Conservation (phyloP, 2,888 invertebrate genomes). For the Lepetodrilus schrolli region DNA sequence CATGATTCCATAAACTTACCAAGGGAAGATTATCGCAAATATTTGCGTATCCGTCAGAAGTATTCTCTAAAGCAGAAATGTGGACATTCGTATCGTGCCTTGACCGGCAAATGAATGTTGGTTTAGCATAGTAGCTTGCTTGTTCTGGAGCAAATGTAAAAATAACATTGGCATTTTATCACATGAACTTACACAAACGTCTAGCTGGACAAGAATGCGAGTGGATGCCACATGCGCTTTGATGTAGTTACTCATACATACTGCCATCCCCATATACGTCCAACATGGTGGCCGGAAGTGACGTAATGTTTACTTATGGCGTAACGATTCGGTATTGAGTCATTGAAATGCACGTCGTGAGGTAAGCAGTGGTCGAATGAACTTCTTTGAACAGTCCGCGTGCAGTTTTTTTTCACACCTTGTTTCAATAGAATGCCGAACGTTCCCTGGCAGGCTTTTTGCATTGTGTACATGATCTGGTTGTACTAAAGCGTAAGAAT, state of each 20-base stretch:
- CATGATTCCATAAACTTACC: not conserved
- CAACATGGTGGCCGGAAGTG: conserved; percentile 2
- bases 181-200: conserved; percentile 9
- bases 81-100: not conserved
- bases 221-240: not conserved
- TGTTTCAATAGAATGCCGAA: conserved; percentile 1
- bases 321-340: conserved; percentile 9
- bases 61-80: not conserved
- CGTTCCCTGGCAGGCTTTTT: conserved; percentile 5
- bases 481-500: too few species aligned
- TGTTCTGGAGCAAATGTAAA: conserved; percentile 13
- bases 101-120: not conserved
- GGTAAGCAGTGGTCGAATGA: conserved; percentile 1
- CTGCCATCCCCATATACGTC: not conserved
- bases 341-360: not conserved
- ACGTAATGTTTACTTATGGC: conserved; percentile 24
- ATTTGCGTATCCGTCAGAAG: conserved; percentile 14
- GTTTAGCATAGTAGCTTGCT: conserved; percentile 15
- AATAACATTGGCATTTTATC: conserved; percentile 23
- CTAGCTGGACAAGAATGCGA: not conserved
- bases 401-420: conserved; percentile 18
- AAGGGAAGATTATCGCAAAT: conserved; percentile 5
- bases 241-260: conserved; percentile 7
- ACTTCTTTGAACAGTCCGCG: conserved; percentile 14
- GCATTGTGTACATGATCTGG: too few species aligned